Percentiles rank a stretch among this genome's conserved stretches.
Evolutionary conservation across 2,113 vertebrate species (phyloP).

Genomic region (Zapus hudsonius): DNA sequence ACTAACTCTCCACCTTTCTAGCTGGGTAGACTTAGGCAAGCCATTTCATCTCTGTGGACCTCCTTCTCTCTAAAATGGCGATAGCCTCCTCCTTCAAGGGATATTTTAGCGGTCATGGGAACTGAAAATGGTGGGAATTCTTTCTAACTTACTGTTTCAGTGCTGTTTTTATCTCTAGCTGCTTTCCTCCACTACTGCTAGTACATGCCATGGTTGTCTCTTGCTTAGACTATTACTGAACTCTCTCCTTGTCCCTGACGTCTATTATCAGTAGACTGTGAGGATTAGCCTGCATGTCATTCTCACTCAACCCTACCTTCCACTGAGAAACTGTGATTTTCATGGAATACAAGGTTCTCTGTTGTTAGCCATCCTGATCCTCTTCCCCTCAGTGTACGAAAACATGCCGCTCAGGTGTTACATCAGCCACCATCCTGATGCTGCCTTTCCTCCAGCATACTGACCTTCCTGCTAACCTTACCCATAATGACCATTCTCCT

Average conservation of each 20-base stretch:
- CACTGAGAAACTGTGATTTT: background rate
- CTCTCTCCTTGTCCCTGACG: background rate
- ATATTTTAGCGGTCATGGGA: background rate
- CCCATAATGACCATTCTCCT: background rate
- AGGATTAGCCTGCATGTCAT: background rate
- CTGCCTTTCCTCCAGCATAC: background rate
- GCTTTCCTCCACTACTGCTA: background rate
- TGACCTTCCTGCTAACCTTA: background rate
- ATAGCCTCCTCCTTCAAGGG: background rate
- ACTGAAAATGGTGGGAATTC: background rate
- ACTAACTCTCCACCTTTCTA: background rate
- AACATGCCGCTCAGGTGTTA: background rate
- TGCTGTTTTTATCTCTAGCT: background rate
- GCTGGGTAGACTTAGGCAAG: background rate
- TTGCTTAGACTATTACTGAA: background rate
- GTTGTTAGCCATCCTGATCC: background rate
- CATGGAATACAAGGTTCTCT: background rate
- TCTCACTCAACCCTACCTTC: background rate
- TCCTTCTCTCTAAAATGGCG: conserved; percentile 4
- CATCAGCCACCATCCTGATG: background rate
- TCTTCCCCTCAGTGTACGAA: background rate
- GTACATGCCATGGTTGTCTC: background rate
- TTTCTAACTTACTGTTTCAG: background rate
- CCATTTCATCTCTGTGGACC: background rate
- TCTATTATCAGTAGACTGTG: background rate